phyloP scores from a whole-genome alignment of 2,113 vertebrate species.

The Tretioscincus oriximinensis region DNA sequence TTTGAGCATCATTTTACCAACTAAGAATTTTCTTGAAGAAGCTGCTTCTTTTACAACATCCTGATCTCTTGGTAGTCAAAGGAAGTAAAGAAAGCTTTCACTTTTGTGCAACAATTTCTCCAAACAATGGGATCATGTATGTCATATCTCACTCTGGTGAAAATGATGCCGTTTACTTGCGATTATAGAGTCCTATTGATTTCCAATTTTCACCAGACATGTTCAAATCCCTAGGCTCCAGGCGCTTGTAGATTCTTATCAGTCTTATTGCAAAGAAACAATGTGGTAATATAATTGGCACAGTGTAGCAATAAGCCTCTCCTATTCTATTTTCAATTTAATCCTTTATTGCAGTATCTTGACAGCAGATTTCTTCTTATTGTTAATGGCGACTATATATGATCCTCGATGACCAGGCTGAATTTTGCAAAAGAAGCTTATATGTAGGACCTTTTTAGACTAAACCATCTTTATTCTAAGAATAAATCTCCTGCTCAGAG shows the following conservation, averaged over 20 bases:
- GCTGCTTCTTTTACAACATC: conserved; percentile 1
- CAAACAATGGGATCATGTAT: conserved; percentile 52
- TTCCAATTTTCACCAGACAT: conserved; percentile 78
- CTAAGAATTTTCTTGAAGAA: background rate
- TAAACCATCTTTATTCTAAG: conserved; percentile 42
- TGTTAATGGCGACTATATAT: conserved; percentile 51
- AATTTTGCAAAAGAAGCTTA: conserved; percentile 55
- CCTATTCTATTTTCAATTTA: conserved; percentile 81
- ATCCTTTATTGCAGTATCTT: conserved; percentile 79
- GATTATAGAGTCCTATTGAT: conserved; percentile 86
- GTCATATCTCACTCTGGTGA: conserved; percentile 72
- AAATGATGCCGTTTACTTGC: conserved; percentile 73
- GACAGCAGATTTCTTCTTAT: conserved; percentile 68
- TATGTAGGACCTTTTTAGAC: conserved; percentile 43
- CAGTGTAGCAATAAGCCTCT: conserved; percentile 69
- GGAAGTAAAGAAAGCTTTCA: conserved; percentile 50
- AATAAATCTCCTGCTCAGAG: conserved; percentile 33
- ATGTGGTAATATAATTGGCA: conserved; percentile 70
- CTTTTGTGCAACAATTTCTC: conserved; percentile 33
- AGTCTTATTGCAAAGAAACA: conserved; percentile 75
- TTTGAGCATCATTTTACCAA: too few relatives aligned
- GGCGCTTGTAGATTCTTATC: conserved; percentile 71
- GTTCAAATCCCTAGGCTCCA: conserved; percentile 68
- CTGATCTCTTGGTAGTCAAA: conserved; percentile 35
- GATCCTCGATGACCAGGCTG: conserved; percentile 55